Percentiles rank a stretch among this genome's conserved stretches.
Conservation (phyloP, 2,113 vertebrate species). For the Mohoua ochrocephala region DNA sequence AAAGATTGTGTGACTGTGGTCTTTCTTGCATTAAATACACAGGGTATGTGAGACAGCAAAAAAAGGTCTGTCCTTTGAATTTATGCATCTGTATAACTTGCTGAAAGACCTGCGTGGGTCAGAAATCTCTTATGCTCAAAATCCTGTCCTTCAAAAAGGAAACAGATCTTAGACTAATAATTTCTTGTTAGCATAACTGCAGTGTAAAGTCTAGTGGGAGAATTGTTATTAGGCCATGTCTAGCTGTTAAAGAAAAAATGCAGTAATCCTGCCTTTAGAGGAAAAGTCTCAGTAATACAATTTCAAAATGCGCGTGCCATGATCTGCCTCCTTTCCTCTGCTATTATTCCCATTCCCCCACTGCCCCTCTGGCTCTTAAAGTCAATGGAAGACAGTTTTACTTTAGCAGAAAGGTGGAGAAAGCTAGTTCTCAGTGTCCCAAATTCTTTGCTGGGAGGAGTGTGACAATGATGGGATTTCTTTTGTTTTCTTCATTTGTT, state of each 20-base stretch:
- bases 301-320: fast-evolving
- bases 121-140: not conserved
- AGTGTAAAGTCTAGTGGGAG: not conserved
- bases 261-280: not conserved
- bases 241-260: not conserved
- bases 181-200: not conserved
- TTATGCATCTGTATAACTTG: not conserved
- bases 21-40: not conserved
- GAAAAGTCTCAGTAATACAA: not conserved
- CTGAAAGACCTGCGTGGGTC: fast-evolving
- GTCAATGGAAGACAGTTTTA: not conserved
- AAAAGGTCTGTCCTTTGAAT: not conserved
- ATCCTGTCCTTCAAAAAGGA: not conserved
- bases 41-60: not conserved
- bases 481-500: not conserved
- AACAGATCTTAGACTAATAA: not conserved
- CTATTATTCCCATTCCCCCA: not conserved
- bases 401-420: not conserved
- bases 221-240: not conserved
- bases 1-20: not conserved
- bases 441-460: not conserved
- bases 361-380: not conserved
- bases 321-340: not conserved
- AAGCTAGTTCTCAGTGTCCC: not conserved
- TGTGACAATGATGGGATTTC: not conserved